Conservation (phyloP, 64 coral and sea anemone species). For the Montipora sp. region DNA sequence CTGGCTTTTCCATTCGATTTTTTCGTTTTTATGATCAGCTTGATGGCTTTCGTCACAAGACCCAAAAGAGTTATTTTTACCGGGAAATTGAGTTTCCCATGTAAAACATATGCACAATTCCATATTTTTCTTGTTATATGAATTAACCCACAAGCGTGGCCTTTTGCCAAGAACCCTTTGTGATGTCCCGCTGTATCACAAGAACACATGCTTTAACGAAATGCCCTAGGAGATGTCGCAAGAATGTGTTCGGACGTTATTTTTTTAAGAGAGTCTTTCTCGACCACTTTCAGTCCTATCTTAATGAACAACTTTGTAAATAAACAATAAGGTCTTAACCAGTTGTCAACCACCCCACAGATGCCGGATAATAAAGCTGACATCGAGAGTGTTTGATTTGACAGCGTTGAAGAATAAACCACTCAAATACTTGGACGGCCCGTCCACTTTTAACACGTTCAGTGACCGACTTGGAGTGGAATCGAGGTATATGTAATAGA, state of each 20-base stretch:
- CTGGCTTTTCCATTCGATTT: not conserved
- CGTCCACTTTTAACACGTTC: too few species aligned
- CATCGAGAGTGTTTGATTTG: not conserved
- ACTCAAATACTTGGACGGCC: not conserved
- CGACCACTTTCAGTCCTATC: not conserved
- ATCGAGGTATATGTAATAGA: too few species aligned
- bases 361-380: not conserved
- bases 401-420: not conserved
- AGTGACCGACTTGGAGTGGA: too few species aligned
- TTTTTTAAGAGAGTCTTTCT: not conserved
- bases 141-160: not conserved
- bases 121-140: not conserved
- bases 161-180: not conserved
- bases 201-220: too few species aligned
- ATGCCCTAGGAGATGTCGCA: too few species aligned
- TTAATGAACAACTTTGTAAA: conserved; percentile 49
- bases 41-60: not conserved
- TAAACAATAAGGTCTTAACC: conserved; percentile 24
- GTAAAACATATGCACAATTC: not conserved
- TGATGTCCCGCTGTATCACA: too few species aligned
- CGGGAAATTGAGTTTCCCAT: too few species aligned
- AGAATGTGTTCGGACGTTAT: too few species aligned
- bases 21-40: not conserved
- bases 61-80: not conserved
- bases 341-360: not conserved